Conservation (phyloP, 2,888 invertebrate genomes). For the Cistogaster globosa region DNA sequence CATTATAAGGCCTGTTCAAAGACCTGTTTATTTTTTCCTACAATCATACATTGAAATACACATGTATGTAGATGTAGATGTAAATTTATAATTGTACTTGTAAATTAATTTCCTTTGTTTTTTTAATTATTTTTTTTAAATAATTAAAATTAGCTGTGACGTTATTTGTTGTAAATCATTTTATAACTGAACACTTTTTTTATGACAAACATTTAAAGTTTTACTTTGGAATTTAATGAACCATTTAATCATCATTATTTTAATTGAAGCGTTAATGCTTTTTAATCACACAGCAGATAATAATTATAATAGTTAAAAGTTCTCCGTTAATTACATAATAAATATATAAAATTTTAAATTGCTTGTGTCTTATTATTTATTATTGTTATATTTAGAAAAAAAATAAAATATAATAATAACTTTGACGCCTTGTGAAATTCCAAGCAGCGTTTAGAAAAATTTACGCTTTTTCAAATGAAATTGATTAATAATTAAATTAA, state of each 20-base stretch:
- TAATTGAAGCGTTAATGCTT: slow-evolving; percentile 67
- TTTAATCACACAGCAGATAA: slow-evolving; percentile 33
- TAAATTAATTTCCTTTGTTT: background rate
- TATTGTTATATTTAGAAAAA: background rate
- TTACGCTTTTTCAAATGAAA: too few relatives aligned
- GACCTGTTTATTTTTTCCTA: too few relatives aligned
- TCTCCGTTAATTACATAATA: background rate
- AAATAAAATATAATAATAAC: too few relatives aligned
- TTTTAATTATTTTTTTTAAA: background rate
- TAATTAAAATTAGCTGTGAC: slow-evolving; percentile 35
- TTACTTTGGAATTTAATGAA: slow-evolving; percentile 65
- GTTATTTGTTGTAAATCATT: slow-evolving; percentile 55
- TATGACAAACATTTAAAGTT: slow-evolving; percentile 62
- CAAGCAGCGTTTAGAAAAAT: too few relatives aligned
- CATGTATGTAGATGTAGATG: background rate
- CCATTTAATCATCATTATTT: slow-evolving; percentile 67
- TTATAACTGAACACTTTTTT: slow-evolving; percentile 66
- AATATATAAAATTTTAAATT: background rate
- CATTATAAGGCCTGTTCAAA: too few relatives aligned
- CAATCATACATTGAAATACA: too few relatives aligned
- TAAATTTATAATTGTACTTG: background rate
- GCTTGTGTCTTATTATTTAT: slow-evolving; percentile 17
- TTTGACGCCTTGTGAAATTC: too few relatives aligned
- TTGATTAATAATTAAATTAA: too few relatives aligned
- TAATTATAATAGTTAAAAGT: slow-evolving; percentile 28